Base-by-base conservation (phyloP, 2,797 vertebrate species). In the Naso thynnoides region DNA sequence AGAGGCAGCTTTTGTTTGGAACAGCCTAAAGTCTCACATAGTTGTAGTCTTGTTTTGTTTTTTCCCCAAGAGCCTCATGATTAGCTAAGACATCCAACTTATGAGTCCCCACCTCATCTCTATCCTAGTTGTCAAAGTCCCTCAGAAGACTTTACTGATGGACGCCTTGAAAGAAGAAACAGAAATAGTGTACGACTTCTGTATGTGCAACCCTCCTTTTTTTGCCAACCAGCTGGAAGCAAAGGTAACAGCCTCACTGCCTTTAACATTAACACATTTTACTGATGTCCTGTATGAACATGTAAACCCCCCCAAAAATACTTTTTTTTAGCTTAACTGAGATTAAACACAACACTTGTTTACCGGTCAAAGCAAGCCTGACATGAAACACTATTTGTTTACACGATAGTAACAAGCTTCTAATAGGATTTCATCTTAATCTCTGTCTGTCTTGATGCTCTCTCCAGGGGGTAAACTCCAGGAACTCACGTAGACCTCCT, bases 141-240 rank as follows among this genome's bases (percentile, higher is more conserved):
- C 98, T 53, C 96, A 99, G 93, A 99, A 99, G 94, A 99, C 98
- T n/a, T 92, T 99, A 52, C 83, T 99, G 74, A 98, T 99, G 96
- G 98, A 99, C 76, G 98, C 98, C 14, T 91, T 99, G 83, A 99
- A 99, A 87, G 97, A 99, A 82, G 97, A 99, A 90, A 97, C 96
- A 1, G 96, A 96, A 65, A 95, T 99, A 0, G 79, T 98, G 68
- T 99, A 98, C 14, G 98, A 99, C 89, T 99, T 99, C 93, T 99
- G 98, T 89, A 99, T 99, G 97, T 99, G 98, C 86, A 99, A 99
- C 73, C 98, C 98, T 45, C 98, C 98, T 0, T 99, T 99, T 91
- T 99, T 99, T 83, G 98, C 98, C 67, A 99, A 99, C 92, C 96
- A 99, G 23, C 76, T 98, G 61, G 98, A 99, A 91, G 98, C 97